Evolutionary conservation across 1,140 invertebrate genomes (phyloP).

Genomic region (Meloidogyne hapla): DNA sequence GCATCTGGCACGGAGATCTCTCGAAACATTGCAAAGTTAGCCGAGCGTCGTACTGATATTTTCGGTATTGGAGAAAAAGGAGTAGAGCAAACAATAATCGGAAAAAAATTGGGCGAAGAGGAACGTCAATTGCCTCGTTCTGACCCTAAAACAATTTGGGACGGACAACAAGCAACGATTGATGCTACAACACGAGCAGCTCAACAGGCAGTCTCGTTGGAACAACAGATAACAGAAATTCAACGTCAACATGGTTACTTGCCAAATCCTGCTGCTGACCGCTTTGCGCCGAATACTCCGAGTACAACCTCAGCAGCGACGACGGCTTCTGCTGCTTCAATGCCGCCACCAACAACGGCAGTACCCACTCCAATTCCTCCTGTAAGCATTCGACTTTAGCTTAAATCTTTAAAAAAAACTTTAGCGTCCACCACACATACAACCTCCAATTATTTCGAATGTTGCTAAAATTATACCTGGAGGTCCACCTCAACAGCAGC

Average conservation of each 20-base stretch:
- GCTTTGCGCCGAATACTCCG: slow-evolving; percentile 28
- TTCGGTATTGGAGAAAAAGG: slow-evolving; percentile 86
- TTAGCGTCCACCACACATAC: not conserved
- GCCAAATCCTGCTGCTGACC: slow-evolving; percentile 66
- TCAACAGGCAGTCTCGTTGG: slow-evolving; percentile 88
- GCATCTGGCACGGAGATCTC: slow-evolving; percentile 85
- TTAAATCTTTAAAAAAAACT: not conserved
- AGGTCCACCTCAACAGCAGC: not conserved
- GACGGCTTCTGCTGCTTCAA: slow-evolving; percentile 7
- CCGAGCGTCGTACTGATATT: slow-evolving; percentile 95
- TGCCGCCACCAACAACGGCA: slow-evolving; percentile 16
- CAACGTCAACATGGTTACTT: slow-evolving; percentile 54
- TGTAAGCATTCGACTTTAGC: not conserved
- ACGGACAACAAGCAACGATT: slow-evolving; percentile 91
- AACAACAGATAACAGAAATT: slow-evolving; percentile 61
- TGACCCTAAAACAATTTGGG: slow-evolving; percentile 84
- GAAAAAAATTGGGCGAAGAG: slow-evolving; percentile 95
- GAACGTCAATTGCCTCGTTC: slow-evolving; percentile 77
- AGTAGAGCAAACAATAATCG: slow-evolving; percentile 95
- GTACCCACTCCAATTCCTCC: not conserved
- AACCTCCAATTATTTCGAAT: slow-evolving; percentile 22
- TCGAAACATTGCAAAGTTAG: slow-evolving; percentile 88
- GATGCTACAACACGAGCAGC: slow-evolving; percentile 86
- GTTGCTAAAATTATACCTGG: slow-evolving; percentile 33
- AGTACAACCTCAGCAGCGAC: slow-evolving; percentile 9